Base-by-base conservation (phyloP, 2,888 invertebrate genomes). In the Parascotia fuliginaria region DNA sequence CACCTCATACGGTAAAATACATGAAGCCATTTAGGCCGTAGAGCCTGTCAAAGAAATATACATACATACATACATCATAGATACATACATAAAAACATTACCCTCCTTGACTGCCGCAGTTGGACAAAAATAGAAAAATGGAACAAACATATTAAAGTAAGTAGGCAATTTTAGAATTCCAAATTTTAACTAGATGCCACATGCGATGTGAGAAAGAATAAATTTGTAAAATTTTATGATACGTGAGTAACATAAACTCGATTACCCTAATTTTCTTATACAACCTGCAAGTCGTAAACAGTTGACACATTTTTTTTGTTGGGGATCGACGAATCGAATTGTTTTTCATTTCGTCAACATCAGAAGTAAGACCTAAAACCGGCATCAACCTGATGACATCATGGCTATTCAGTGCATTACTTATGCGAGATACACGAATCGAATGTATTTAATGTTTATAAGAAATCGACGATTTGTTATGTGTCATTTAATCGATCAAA, bases 351-450 rank as follows among this genome's bases (percentile, higher is more conserved):
- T 15, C 34, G 27, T n/a, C n/a, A 12, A n/a, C 36, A 29, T 43
- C 28, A 31, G 19, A 19, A 12, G 32, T 28, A 28, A 24, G 24
- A 50, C 34, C 43, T 39, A 24, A 57, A 60, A 63, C 58, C 42
- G 42, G 43, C 40, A 38, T 28, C 48, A 51, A 47, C 34, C 32
- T 40, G 49, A 62, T 72, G 64, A 67, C 62, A 62, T 64, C 61
- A 67, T 49, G 39, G 24, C 52, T 60, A 56, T 55, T 63, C 52
- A 60, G 55, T 52, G 49, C 55, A 64, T 52, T 55, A 42, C 51
- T 55, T 1, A 19, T 19, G 19, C 38, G 37, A 60, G 45, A 49
- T 29, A 37, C 48, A 40, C 34, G 42, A 52, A 55, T 53, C 52
- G 42, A 56, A 65, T 54, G 54, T 47, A 58, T 43, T 45, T 34